Evolutionary conservation across 2,888 invertebrate genomes (phyloP).

Genomic region (Thyatira batis): DNA sequence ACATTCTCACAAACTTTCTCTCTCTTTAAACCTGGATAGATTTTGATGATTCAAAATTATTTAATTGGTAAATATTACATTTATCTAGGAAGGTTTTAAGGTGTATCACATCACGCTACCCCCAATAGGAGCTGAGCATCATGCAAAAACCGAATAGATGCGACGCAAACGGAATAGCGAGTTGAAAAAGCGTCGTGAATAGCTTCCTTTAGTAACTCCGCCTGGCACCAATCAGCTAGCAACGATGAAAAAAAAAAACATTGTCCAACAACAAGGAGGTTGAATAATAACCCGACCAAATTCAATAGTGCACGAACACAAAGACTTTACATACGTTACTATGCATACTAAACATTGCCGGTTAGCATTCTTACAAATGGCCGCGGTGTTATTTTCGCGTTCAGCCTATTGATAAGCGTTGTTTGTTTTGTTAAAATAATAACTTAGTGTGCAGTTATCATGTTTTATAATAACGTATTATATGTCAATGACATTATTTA

Average conservation of each 20-base stretch:
- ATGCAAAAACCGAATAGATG: too few relatives aligned
- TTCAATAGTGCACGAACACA: constrained; percentile 49
- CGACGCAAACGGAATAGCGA: too few relatives aligned
- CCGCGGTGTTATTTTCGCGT: constrained; percentile 41
- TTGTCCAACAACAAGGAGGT: constrained; percentile 75
- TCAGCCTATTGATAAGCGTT: constrained; percentile 34
- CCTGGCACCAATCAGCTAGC: not conserved
- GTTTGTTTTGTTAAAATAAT: constrained; percentile 36
- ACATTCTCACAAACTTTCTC: too few relatives aligned
- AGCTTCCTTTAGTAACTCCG: not conserved
- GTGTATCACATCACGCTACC: too few relatives aligned
- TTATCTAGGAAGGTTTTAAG: too few relatives aligned
- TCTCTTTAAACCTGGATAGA: too few relatives aligned
- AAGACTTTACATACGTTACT: constrained; percentile 42
- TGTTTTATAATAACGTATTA: not conserved
- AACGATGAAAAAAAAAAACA: constrained; percentile 48
- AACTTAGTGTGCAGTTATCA: not conserved
- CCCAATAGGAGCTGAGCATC: too few relatives aligned
- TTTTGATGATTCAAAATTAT: too few relatives aligned
- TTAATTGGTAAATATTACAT: too few relatives aligned
- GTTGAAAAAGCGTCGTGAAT: not conserved
- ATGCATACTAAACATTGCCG: constrained; percentile 23
- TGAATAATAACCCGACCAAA: constrained; percentile 50
- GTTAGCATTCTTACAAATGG: constrained; percentile 39
- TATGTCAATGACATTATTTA: not conserved